Evolutionary conservation across 2,113 vertebrate species (phyloP), one percentile per base, ranked within the genome.

Genomic region (Lepisosteus oculatus): DNA sequence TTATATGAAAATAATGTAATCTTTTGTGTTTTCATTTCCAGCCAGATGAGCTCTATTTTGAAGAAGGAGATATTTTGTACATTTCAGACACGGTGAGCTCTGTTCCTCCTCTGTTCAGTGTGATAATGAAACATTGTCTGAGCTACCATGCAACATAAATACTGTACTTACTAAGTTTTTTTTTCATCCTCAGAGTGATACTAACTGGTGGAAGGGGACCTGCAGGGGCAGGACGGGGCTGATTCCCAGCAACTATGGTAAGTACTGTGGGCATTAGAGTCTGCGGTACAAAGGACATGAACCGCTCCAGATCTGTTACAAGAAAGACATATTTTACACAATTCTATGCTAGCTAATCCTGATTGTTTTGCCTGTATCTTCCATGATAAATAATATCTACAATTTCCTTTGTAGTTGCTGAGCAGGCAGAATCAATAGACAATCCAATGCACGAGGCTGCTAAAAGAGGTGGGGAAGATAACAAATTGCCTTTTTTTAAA

Each of bases 201-300:
- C 88, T 87, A 98, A 96, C 61, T 99, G 97, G 97, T 99, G 97
- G 97, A 99, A 99, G 81, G 97, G 97, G 63, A 99, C 97, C 7
- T 98, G 92, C 79, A 93, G 93, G 86, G 97, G 97, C 81, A 88
- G 95, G 80, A 97, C 94, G 45, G 97, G 97, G 72, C 89, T 99
- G n/a, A 97, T 99, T 86, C 97, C 97, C 71, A 99, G 97, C 86
- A 99, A 99, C 81, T 99, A 99, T 71, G 96, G 97, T 98, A 86
- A 95, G 90, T 75, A 67, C n/a, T n/a, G 54, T 12, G 47, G 5
- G 47, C 1, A 1, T 51, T 51, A 51, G 9, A 51, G 47, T 5
- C 47, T 51, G 47, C 0, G 47, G 47, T 2, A 9, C 5, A 11
- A 59, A 59, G 11, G 57, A 11, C 57, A 11, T 9, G 5, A 51